phyloP scores from a whole-genome alignment of 2,113 vertebrate genomes.

The Steatornis caripensis region DNA sequence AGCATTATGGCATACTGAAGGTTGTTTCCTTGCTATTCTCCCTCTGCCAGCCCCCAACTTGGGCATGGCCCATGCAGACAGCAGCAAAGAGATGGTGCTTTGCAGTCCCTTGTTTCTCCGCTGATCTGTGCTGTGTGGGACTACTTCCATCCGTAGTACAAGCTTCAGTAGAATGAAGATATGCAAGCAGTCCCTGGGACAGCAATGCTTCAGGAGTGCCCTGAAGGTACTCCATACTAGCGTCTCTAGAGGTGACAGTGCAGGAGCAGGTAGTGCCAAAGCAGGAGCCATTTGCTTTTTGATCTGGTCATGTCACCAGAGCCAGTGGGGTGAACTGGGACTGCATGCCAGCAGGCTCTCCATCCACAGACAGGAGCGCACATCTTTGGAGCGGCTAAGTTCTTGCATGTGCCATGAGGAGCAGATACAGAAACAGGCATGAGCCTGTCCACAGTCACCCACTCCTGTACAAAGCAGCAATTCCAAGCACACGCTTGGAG shows the following conservation, averaged over 20 bases:
- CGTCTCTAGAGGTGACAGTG: not conserved
- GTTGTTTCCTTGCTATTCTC: not conserved
- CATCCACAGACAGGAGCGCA: not conserved
- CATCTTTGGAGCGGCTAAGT: rapidly evolving
- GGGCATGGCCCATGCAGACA: not conserved
- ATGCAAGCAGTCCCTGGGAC: not conserved
- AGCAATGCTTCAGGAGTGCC: not conserved
- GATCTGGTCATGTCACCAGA: not conserved
- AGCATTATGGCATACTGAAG: not conserved
- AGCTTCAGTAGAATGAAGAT: not conserved
- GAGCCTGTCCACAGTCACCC: not conserved
- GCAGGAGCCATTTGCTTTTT: not conserved
- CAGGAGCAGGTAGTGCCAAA: not conserved
- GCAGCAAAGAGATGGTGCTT: not conserved
- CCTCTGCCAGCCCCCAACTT: not conserved
- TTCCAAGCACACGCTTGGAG: not conserved
- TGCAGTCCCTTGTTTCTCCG: not conserved
- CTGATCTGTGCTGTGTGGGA: not conserved
- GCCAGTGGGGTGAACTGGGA: not conserved
- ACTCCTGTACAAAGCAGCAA: not conserved
- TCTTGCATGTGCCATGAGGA: rapidly evolving
- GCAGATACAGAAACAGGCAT: not conserved
- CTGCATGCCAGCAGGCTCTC: not conserved
- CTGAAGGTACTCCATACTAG: not conserved
- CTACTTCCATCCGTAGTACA: not conserved